These are phyloP conservation scores for Nannoperca australis DNA, from an alignment of 2,797 vertebrate genomes.

Conservation along the genomic window DNA sequence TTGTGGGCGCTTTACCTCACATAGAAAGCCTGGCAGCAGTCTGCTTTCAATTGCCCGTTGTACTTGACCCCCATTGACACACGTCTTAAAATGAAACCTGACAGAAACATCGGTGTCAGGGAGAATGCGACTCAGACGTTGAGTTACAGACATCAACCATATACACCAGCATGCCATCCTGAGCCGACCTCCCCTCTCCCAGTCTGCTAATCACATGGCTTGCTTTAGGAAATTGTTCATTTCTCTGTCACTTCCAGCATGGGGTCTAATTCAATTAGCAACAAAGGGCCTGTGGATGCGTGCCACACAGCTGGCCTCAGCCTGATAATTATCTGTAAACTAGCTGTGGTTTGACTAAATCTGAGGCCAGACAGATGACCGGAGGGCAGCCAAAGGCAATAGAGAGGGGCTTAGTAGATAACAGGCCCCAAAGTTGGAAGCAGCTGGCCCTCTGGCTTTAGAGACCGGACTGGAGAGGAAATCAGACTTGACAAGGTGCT, in stretches of 20 bases:
- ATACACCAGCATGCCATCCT: constrained; percentile 30
- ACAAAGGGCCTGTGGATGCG: constrained; percentile 68
- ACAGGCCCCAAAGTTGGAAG: constrained; percentile 60
- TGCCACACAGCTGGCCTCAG: constrained; percentile 69
- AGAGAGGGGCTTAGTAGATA: constrained; percentile 59
- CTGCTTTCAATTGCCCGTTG: constrained; percentile 10
- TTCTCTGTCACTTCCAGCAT: constrained; percentile 71
- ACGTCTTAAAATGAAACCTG: constrained; percentile 53
- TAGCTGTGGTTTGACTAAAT: constrained; percentile 62
- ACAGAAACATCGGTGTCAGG: constrained; percentile 32
- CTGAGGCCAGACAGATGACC: constrained; percentile 59
- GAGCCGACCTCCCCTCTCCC: constrained; percentile 39
- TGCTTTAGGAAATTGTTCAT: constrained; percentile 62
- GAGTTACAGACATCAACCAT: constrained; percentile 22
- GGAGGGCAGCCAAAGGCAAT: constrained; percentile 65
- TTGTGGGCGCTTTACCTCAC: constrained; percentile 23
- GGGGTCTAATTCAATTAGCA: constrained; percentile 76
- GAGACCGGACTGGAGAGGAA: constrained; percentile 51
- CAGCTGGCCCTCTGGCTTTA: constrained; percentile 61
- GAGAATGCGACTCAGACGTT: constrained; percentile 27
- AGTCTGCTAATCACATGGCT: constrained; percentile 61
- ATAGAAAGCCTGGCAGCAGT: constrained; percentile 8
- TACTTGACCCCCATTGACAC: constrained; percentile 58
- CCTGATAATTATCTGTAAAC: constrained; percentile 77
- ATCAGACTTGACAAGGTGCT: constrained; percentile 71